Evolutionary conservation across 2,888 invertebrate genomes (phyloP).

Genomic region (Ernsta delagoae): DNA sequence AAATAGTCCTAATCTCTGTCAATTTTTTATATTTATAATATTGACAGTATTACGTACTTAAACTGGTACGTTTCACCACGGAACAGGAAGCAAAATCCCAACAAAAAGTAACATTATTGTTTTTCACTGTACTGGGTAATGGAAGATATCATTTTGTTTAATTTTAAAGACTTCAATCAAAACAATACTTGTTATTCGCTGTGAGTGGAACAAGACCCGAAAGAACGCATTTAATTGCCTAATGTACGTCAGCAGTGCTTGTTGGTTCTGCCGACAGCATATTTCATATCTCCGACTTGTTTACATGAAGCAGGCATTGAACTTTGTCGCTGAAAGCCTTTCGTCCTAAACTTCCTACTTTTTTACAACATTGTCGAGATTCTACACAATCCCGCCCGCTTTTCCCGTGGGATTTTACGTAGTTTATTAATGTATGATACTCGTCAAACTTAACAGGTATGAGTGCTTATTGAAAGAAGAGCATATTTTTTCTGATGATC

Average conservation of each 20-base stretch:
- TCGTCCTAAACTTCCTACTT: slow-evolving; percentile 36
- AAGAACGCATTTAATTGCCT: slow-evolving; percentile 34
- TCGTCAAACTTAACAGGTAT: slow-evolving; percentile 25
- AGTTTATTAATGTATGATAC: slow-evolving; percentile 18
- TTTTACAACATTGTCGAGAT: slow-evolving; percentile 22
- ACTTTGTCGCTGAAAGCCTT: slow-evolving; percentile 36
- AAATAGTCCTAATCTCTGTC: too few species aligned
- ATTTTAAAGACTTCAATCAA: background rate
- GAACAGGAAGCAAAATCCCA: too few species aligned
- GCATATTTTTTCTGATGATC: too few species aligned
- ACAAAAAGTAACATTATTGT: too few species aligned
- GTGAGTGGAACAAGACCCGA: slow-evolving; percentile 15
- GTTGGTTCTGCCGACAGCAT: slow-evolving; percentile 32
- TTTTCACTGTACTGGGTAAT: background rate
- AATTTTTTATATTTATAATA: too few species aligned
- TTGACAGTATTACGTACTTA: too few species aligned
- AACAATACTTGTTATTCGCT: background rate
- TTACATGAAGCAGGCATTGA: slow-evolving; percentile 36
- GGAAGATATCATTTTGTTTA: background rate
- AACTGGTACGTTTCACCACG: too few species aligned
- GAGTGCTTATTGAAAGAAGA: background rate
- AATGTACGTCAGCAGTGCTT: slow-evolving; percentile 23
- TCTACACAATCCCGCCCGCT: slow-evolving; percentile 23
- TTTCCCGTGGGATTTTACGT: slow-evolving; percentile 37
- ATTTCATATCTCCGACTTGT: slow-evolving; percentile 35